These are phyloP conservation scores for Hylia prasina DNA, from an alignment of 2,113 vertebrate species.

Conservation along the genomic window DNA sequence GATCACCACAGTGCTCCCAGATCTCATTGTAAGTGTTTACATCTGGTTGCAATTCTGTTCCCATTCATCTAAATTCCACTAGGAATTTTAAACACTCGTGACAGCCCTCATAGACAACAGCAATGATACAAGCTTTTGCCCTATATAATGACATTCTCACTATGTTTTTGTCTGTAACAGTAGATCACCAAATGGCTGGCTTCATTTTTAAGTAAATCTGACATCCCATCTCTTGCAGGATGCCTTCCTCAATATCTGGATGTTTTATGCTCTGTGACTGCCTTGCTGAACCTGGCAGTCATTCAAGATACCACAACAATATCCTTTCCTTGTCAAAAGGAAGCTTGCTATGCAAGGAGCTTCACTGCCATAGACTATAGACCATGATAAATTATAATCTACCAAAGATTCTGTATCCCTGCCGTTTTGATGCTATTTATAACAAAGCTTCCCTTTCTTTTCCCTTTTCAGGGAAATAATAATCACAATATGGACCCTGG, in stretches of 20 bases:
- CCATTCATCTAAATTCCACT: neutral
- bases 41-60: neutral
- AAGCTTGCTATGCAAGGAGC: neutral
- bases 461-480: neutral
- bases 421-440: neutral
- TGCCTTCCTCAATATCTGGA: neutral
- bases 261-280: neutral
- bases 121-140: neutral
- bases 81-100: neutral
- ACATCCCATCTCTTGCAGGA: neutral
- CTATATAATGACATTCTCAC: neutral
- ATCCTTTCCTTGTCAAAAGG: neutral
- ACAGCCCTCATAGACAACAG: neutral
- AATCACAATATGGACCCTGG: neutral
- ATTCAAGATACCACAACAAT: neutral
- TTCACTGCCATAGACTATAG: neutral
- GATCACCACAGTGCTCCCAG: neutral
- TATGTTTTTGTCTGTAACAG: neutral
- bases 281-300: neutral
- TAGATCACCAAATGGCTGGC: neutral
- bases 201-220: neutral
- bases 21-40: neutral
- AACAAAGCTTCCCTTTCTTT: neutral
- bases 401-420: neutral
- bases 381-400: neutral